Evolutionary conservation across 2,797 vertebrate species (phyloP), one percentile per base, ranked within the genome.

Genomic region (Anabacerthia variegaticeps): DNA sequence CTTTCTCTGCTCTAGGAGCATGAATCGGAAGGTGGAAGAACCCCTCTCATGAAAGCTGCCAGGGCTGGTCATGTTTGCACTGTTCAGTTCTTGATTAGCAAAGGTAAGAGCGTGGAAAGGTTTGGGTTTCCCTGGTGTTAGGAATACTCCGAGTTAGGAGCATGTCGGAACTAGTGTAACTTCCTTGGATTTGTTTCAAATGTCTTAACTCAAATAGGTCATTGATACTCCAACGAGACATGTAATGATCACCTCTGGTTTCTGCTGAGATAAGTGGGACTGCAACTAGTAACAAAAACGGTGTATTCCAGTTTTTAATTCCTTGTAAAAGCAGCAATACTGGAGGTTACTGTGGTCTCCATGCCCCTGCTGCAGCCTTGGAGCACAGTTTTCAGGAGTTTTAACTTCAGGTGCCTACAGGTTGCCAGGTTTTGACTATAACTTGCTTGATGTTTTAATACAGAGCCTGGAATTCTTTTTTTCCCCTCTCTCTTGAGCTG

Each of bases 11-110:
- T 95, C 16, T 76, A 98, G 98, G 98, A 98, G 30, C 98, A 98
- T 89, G 98, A 98, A 94, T 98, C 98, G 2, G 98, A 98, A 98
- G 98, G 98, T 91, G 98, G 98, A 93, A 98, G 98, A 91, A 98
- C 98, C 76, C 98, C 98, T 82, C 97, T 98, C 69, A 98, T 98
- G 98, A 98, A 98, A 98, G 98, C 98, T 89, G 98, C 98, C 54
- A 98, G 98, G 97, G 98, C 98, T 52, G 98, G 98, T 86, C 98
- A 98, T 79, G 98, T 98, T 95, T 98, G 98, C 94, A 98, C 98
- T 85, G 98, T 98, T 92, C 98, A 98, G 93, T 98, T 98, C 96
- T 97, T 98, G 96, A 98, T 98, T 88, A 98, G 98, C 92, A 98
- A 98, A 98, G 98, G 98, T 98, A 95, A 82, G 97, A 73, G 85